Conservation (phyloP, 1,140 invertebrate species). For the Drosophila kanapiae region DNA sequence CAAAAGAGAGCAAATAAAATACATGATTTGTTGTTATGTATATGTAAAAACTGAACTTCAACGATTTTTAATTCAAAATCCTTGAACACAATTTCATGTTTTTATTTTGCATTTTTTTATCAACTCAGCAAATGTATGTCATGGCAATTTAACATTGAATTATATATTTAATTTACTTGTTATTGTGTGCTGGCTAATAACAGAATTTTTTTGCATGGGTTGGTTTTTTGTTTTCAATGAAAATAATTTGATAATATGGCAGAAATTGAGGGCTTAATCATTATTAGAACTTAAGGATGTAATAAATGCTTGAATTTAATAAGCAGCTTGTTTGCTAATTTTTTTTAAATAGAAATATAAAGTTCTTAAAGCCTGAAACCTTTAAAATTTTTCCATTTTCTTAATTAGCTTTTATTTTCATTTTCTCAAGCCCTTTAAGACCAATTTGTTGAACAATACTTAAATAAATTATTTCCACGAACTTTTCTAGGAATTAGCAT, state of each 20-base stretch:
- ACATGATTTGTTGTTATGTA: not conserved
- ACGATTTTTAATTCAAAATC: slow-evolving; percentile 25
- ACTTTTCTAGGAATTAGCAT: not conserved
- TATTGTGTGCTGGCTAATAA: slow-evolving; percentile 4
- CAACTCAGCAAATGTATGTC: slow-evolving; percentile 31
- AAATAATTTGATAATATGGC: not conserved
- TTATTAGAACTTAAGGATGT: not conserved
- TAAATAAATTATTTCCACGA: not conserved
- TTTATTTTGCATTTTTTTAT: slow-evolving; percentile 37
- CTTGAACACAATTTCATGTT: slow-evolving; percentile 24
- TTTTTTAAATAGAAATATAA: not conserved
- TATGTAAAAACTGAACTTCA: slow-evolving; percentile 17
- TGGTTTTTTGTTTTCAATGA: not conserved
- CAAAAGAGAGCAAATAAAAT: slow-evolving; percentile 9
- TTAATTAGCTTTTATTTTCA: not conserved
- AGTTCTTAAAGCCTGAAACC: too few relatives aligned
- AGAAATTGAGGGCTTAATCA: not conserved
- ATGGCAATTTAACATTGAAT: slow-evolving; percentile 23
- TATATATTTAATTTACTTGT: slow-evolving; percentile 19
- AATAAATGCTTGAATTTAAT: not conserved
- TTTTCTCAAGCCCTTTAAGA: not conserved
- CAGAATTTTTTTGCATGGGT: not conserved
- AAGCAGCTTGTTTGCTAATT: too few relatives aligned
- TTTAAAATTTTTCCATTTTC: not conserved
- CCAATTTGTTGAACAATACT: not conserved